Evolutionary conservation across 1,140 invertebrate species (phyloP).

Genomic region (Cydia pomonella): DNA sequence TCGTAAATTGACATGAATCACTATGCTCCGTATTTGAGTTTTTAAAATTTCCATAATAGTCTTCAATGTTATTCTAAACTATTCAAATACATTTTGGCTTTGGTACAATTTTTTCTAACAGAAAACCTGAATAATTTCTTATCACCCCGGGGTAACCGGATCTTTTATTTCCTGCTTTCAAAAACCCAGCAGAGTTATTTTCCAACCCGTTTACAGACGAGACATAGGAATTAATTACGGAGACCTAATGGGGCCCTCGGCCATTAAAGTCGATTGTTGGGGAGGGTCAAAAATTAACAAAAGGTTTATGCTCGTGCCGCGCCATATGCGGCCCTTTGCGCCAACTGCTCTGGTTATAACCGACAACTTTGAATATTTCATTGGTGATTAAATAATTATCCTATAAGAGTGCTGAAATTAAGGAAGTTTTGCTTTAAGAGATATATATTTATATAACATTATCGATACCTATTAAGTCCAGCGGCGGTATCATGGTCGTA

Average conservation of each 20-base stretch:
- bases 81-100: too few relatives aligned
- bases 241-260: slow-evolving; percentile 9
- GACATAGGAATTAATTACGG: slow-evolving; percentile 28
- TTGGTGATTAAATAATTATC: slow-evolving; percentile 23
- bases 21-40: too few relatives aligned
- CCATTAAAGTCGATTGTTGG: slow-evolving; percentile 26
- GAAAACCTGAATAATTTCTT: not conserved
- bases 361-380: slow-evolving; percentile 29
- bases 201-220: slow-evolving; percentile 4
- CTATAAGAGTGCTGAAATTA: not conserved
- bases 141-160: not conserved
- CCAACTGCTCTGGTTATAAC: slow-evolving; percentile 3
- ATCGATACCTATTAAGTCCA: too few relatives aligned
- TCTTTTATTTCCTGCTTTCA: slow-evolving; percentile 10
- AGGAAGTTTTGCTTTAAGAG: not conserved
- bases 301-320: not conserved
- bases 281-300: slow-evolving; percentile 33
- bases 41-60: too few relatives aligned
- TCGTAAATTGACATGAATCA: too few relatives aligned
- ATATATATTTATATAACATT: not conserved
- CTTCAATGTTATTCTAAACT: too few relatives aligned
- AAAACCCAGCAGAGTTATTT: slow-evolving; percentile 14
- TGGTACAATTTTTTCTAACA: not conserved
- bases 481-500: too few relatives aligned
- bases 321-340: slow-evolving; percentile 22